phyloP scores from a whole-genome alignment of 2,797 vertebrate species.

The Clangula hyemalis region DNA sequence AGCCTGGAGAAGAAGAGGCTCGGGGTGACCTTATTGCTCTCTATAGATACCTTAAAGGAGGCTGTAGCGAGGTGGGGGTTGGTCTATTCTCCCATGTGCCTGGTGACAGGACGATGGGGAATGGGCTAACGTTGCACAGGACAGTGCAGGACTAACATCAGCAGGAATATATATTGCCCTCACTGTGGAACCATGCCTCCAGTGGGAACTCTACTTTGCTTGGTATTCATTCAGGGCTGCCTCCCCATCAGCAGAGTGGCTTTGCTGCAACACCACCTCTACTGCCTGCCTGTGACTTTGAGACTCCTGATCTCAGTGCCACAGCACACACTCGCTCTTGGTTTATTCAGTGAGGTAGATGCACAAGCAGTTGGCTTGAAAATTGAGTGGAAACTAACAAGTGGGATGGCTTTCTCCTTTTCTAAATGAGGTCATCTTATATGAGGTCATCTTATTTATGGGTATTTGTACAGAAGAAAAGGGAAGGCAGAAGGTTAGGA shows the following conservation, averaged over 20 bases:
- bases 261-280: neutral
- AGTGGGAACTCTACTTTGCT: neutral
- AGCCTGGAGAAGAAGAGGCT: too few relatives aligned
- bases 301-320: neutral
- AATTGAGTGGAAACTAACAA: neutral
- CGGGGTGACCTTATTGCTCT: too few relatives aligned
- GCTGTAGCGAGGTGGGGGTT: too few relatives aligned
- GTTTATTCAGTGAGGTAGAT: neutral
- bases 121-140: too few relatives aligned
- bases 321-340: rapidly evolving
- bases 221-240: neutral
- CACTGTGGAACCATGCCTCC: neutral
- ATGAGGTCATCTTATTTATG: neutral
- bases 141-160: neutral
- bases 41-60: too few relatives aligned
- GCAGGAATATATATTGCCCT: neutral
- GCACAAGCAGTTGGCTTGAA: neutral
- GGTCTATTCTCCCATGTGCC: too few relatives aligned
- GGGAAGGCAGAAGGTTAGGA: neutral
- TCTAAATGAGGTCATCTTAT: neutral
- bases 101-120: too few relatives aligned
- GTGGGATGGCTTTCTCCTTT: neutral
- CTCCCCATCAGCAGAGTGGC: rapidly evolving
- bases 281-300: neutral
- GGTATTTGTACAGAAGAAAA: neutral